Conservation (phyloP, 2,888 invertebrate species). For the Plagiodera versicolora region DNA sequence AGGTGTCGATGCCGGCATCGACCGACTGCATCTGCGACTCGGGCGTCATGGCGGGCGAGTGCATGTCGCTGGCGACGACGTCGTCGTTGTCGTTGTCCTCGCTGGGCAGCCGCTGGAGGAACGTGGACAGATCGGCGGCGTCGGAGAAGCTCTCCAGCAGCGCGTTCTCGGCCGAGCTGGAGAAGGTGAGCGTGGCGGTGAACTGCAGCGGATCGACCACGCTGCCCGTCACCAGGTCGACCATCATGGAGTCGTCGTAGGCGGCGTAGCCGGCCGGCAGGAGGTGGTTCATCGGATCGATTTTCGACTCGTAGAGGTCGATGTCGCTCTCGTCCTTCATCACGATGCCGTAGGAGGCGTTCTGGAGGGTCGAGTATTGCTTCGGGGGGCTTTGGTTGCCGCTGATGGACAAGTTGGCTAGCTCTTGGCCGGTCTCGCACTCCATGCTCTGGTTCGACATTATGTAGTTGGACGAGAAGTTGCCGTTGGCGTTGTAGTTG, state of each 20-base stretch:
- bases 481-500: constrained; percentile 69
- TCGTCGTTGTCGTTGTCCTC: constrained; percentile 64
- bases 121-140: constrained; percentile 74
- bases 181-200: constrained; percentile 78
- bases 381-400: constrained; percentile 59
- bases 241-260: constrained; percentile 74
- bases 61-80: constrained; percentile 65
- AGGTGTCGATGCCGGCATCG: constrained; percentile 67
- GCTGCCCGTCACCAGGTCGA: constrained; percentile 72
- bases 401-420: constrained; percentile 56
- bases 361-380: constrained; percentile 74
- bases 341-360: constrained; percentile 72
- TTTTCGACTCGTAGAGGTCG: constrained; percentile 71
- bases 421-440: constrained; percentile 72
- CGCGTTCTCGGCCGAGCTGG: constrained; percentile 74
- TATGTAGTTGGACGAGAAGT: constrained; percentile 67
- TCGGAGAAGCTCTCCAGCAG: constrained; percentile 78
- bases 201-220: constrained; percentile 82
- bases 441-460: constrained; percentile 75
- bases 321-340: constrained; percentile 79
- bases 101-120: constrained; percentile 70
- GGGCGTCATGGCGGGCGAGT: constrained; percentile 73
- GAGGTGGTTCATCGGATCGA: constrained; percentile 67
- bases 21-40: constrained; percentile 60
- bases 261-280: constrained; percentile 61